These are phyloP conservation scores for Helleia helle DNA, from an alignment of 2,888 invertebrate genomes.

Conservation along the genomic window DNA sequence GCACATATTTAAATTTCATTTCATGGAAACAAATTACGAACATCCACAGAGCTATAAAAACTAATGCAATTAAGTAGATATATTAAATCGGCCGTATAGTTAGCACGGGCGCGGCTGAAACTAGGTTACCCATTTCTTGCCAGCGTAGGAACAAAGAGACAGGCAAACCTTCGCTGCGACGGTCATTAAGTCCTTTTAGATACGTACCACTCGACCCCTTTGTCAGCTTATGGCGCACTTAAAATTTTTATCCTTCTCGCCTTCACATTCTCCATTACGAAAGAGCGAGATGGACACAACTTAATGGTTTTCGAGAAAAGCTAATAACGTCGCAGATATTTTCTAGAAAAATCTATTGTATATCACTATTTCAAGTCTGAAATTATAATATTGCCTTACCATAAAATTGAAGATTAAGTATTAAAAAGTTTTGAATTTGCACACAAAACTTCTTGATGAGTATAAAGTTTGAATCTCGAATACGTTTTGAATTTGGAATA, in stretches of 20 bases:
- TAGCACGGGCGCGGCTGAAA: constrained; percentile 52
- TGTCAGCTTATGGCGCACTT: constrained; percentile 28
- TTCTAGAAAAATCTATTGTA: too few relatives aligned
- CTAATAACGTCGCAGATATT: neutral
- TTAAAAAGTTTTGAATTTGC: neutral
- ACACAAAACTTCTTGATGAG: neutral
- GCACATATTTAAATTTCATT: too few relatives aligned
- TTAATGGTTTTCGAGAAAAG: constrained; percentile 11
- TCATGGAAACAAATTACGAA: too few relatives aligned
- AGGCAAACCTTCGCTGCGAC: constrained; percentile 33
- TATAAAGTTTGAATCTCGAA: neutral
- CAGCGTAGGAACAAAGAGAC: constrained; percentile 36
- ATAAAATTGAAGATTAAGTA: too few relatives aligned
- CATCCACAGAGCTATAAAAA: constrained; percentile 25
- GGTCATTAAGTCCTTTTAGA: constrained; percentile 43
- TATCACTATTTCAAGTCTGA: neutral
- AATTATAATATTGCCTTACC: constrained; percentile 1
- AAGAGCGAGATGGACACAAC: constrained; percentile 9
- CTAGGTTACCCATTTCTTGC: constrained; percentile 66
- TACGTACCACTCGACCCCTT: constrained; percentile 39
- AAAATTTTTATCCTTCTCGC: constrained; percentile 14
- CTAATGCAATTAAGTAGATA: constrained; percentile 52
- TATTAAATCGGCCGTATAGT: constrained; percentile 28
- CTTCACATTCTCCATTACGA: constrained; percentile 1
- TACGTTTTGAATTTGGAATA: neutral